phyloP scores from a whole-genome alignment of 2,888 invertebrate genomes.

The Polydrusus pterygomalis region DNA sequence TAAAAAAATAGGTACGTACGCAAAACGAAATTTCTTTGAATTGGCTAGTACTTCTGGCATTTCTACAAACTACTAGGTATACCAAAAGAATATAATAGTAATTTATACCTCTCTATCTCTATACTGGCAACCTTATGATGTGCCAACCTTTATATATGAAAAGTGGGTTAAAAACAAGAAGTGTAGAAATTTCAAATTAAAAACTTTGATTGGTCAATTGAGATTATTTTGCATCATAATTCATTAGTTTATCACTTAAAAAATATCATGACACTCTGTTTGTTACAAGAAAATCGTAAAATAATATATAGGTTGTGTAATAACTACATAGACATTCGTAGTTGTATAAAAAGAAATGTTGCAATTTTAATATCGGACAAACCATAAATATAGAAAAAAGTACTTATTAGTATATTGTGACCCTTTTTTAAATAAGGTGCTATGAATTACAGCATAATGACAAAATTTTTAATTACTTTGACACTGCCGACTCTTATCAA shows the following conservation, averaged over 20 bases:
- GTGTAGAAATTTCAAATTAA: conserved; percentile 20
- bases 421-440: too few species aligned
- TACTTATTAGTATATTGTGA: too few species aligned
- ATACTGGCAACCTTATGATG: neutral
- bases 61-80: conserved; percentile 6
- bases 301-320: conserved; percentile 11
- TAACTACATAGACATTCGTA: neutral
- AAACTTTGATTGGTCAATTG: conserved; percentile 17
- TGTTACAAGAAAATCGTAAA: neutral
- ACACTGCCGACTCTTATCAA: neutral
- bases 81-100: neutral
- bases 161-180: conserved; percentile 34
- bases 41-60: conserved; percentile 49
- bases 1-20: conserved; percentile 31
- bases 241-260: conserved; percentile 27
- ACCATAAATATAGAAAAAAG: too few species aligned
- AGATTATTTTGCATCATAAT: conserved; percentile 32
- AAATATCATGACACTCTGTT: neutral
- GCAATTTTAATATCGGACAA: neutral
- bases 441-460: too few species aligned
- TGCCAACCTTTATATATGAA: conserved; percentile 6
- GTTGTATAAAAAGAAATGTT: neutral
- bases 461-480: too few species aligned
- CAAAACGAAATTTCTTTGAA: conserved; percentile 35
- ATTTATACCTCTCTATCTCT: neutral